These are phyloP conservation scores for Metalampra italica DNA, from an alignment of 2,888 invertebrate genomes.

Conservation along the genomic window DNA sequence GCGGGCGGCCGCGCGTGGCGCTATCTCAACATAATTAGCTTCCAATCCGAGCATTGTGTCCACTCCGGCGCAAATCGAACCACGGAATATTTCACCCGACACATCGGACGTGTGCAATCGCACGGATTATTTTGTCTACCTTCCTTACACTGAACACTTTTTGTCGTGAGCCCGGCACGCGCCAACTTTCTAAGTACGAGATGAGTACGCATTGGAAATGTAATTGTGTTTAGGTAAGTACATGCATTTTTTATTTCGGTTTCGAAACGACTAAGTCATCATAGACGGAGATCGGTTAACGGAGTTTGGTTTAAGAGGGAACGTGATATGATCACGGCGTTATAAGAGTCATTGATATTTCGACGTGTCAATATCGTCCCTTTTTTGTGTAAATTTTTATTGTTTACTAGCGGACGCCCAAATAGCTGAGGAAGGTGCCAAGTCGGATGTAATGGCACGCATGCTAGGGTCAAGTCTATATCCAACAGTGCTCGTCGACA, in stretches of 20 bases:
- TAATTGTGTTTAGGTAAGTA: slow-evolving; percentile 55
- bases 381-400: too few species aligned
- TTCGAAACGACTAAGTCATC: slow-evolving; percentile 59
- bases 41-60: slow-evolving; percentile 52
- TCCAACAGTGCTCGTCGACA: too few species aligned
- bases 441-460: too few species aligned
- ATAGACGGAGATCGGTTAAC: slow-evolving; percentile 48
- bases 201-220: slow-evolving; percentile 40
- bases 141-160: slow-evolving; percentile 50
- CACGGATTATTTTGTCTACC: slow-evolving; percentile 69
- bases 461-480: too few species aligned
- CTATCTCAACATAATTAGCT: slow-evolving; percentile 46
- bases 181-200: slow-evolving; percentile 67
- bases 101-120: slow-evolving; percentile 70
- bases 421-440: too few species aligned
- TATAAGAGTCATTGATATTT: background rate
- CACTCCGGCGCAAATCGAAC: slow-evolving; percentile 58
- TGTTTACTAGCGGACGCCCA: too few species aligned
- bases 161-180: slow-evolving; percentile 62
- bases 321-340: slow-evolving; percentile 6
- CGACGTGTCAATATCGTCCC: too few species aligned
- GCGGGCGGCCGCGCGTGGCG: slow-evolving; percentile 44
- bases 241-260: slow-evolving; percentile 49
- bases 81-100: slow-evolving; percentile 68
- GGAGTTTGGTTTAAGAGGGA: slow-evolving; percentile 31